These are phyloP conservation scores for Drosophila antonietae DNA, from an alignment of 2,888 invertebrate genomes.

Conservation along the genomic window DNA sequence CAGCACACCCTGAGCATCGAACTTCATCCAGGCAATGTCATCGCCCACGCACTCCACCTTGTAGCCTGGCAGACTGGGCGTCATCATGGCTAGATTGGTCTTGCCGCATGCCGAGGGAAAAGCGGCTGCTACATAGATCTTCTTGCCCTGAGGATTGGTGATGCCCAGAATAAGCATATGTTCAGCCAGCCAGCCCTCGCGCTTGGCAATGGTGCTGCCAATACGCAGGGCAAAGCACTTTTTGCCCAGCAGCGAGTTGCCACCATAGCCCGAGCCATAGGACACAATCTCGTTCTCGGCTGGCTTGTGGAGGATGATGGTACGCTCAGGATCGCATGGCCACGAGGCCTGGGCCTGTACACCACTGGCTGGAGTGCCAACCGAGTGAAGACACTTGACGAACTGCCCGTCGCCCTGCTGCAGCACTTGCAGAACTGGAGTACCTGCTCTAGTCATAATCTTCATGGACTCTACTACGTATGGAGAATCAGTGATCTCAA, in stretches of 20 bases:
- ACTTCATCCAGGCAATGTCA: slow-evolving; percentile 99
- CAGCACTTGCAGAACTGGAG: slow-evolving; percentile 86
- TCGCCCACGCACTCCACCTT: slow-evolving; percentile 97
- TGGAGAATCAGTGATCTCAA: slow-evolving; percentile 98
- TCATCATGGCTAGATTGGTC: slow-evolving; percentile 99
- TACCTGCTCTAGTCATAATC: slow-evolving; percentile 97
- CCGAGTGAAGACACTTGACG: slow-evolving; percentile 97
- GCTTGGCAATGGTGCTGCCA: slow-evolving; percentile 96
- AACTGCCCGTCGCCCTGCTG: slow-evolving; percentile 87
- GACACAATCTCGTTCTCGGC: slow-evolving; percentile 84
- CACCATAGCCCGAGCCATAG: slow-evolving; percentile 97
- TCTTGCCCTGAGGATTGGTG: slow-evolving; percentile 94
- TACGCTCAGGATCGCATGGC: slow-evolving; percentile 98
- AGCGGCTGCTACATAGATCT: slow-evolving; percentile 97
- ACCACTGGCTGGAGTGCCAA: slow-evolving; percentile 90
- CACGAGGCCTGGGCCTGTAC: slow-evolving; percentile 90
- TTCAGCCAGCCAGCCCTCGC: slow-evolving; percentile 99
- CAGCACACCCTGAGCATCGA: slow-evolving; percentile 93
- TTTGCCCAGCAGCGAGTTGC: slow-evolving; percentile 98
- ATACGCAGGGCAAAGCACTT: slow-evolving; percentile 98
- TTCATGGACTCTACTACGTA: slow-evolving; percentile 99
- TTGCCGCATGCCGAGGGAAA: slow-evolving; percentile 99
- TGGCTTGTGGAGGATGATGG: slow-evolving; percentile 94
- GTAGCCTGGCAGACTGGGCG: slow-evolving; percentile 96
- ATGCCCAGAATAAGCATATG: slow-evolving; percentile 99